Evolutionary conservation across 1,140 invertebrate species (phyloP).

Genomic region (Acromyrmex echinatior): DNA sequence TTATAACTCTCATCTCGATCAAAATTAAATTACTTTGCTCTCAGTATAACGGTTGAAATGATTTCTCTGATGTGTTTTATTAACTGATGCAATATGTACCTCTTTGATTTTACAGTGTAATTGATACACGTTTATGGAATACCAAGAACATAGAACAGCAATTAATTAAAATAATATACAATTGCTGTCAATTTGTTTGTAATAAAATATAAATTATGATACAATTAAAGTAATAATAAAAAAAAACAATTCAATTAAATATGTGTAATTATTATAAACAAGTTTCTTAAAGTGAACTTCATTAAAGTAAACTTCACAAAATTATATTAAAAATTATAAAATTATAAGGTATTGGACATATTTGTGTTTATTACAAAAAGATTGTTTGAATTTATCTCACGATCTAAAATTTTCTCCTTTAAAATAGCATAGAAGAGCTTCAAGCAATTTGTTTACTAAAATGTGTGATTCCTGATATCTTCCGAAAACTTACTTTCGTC

Average conservation of each 20-base stretch:
- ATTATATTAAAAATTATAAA: neutral
- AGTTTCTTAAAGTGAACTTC: neutral
- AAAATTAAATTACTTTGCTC: slow-evolving; percentile 20
- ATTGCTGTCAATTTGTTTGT: neutral
- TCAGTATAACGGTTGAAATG: neutral
- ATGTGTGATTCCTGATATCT: slow-evolving; percentile 30
- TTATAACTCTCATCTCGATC: slow-evolving; percentile 21
- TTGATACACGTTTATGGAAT: neutral
- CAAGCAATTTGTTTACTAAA: slow-evolving; percentile 18
- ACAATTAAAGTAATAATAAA: neutral
- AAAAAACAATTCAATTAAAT: slow-evolving; percentile 17
- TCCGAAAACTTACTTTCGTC: slow-evolving; percentile 13
- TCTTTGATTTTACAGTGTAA: slow-evolving; percentile 2
- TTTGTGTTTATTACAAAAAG: neutral
- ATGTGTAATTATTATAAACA: slow-evolving; percentile 6
- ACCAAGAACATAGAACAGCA: too few relatives aligned
- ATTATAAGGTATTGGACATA: neutral
- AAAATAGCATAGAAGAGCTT: neutral
- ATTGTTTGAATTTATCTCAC: neutral
- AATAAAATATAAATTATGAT: neutral
- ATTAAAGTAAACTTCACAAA: neutral
- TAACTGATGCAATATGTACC: neutral
- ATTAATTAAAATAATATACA: slow-evolving; percentile 2
- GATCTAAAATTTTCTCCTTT: neutral
- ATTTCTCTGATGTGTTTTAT: neutral